phyloP scores from a whole-genome alignment of 2,113 vertebrate genomes.

The Menura novaehollandiae region DNA sequence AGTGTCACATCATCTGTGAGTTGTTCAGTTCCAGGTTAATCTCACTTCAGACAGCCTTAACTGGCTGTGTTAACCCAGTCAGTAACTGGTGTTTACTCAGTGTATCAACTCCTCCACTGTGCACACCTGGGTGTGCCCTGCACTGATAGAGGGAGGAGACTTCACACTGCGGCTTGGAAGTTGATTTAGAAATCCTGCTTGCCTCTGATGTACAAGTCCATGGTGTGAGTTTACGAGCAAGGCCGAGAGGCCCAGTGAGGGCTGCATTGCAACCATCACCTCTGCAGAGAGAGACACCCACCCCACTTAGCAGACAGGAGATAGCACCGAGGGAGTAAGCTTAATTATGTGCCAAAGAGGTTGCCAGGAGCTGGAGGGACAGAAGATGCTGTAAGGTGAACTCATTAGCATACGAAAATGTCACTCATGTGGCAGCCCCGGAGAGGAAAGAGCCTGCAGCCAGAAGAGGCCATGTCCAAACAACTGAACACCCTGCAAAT shows the following conservation, averaged over 20 bases:
- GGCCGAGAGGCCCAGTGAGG: background rate
- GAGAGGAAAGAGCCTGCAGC: background rate
- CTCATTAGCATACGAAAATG: background rate
- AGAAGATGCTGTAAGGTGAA: background rate
- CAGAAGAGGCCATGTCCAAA: background rate
- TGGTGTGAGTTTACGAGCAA: background rate
- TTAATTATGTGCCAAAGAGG: background rate
- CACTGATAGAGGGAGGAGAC: background rate
- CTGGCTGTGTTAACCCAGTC: background rate
- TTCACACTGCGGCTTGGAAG: background rate
- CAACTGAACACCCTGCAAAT: background rate
- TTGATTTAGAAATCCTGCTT: background rate
- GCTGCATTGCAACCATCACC: background rate
- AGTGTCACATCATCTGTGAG: rapidly evolving
- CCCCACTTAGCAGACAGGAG: background rate
- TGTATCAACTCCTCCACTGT: background rate
- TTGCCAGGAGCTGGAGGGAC: background rate
- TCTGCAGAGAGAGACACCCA: background rate
- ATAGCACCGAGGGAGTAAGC: background rate
- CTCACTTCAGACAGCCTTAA: background rate
- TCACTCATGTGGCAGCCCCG: background rate
- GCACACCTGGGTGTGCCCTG: background rate
- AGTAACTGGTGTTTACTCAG: background rate
- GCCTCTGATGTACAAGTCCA: background rate
- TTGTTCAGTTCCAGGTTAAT: background rate